Base-by-base conservation (phyloP, 2,113 vertebrate species). In the Emydocephalus ijimae region DNA sequence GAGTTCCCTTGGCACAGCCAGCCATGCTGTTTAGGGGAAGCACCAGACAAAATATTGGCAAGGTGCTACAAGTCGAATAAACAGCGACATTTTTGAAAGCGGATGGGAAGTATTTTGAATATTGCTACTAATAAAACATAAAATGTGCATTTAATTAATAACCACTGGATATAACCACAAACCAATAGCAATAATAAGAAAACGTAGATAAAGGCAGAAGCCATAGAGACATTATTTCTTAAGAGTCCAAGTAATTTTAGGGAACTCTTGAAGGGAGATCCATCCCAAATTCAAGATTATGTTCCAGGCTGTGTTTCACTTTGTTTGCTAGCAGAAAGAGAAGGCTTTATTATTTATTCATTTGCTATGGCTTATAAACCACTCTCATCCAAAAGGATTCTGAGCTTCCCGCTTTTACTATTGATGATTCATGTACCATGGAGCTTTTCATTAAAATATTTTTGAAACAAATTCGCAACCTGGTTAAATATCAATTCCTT, bases 31-130 rank as follows among this genome's bases (percentile, higher is more conserved):
- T 59, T 89, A 88, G 92, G 61, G 54, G 52, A 92, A 56, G 87
- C 91, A 85, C 34, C 87, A 81, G 88, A 45, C 52, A 89, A 92
- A 81, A 89, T 85, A 56, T 88, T 89, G 87, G 91, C 64, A 18
- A 45, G 12, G 64, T 54, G 10, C 34, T 45, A 12, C 14, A 9
- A n/a, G 39, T 54, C 15, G 88, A 39, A 45, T 87, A 74, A 81
- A 55, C 50, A 34, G 39, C 3, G 15, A 34, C 92, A 55, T 88
- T 85, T 56, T 43, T 48, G 69, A 59, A 20, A 48, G 20, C 11
- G 21, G 59, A 9, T 3, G 9, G 52, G 50, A 8, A 43, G 64
- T 20, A 48, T 20, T 90, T 89, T 54, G 29, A 48, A 90, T 21
- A 8, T 45, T 61, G 15, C 59, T 50, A 48, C 57, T 69, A n/a